Evolutionary conservation across 1,140 invertebrate genomes (phyloP).

Genomic region (Lepidurus packardi): DNA sequence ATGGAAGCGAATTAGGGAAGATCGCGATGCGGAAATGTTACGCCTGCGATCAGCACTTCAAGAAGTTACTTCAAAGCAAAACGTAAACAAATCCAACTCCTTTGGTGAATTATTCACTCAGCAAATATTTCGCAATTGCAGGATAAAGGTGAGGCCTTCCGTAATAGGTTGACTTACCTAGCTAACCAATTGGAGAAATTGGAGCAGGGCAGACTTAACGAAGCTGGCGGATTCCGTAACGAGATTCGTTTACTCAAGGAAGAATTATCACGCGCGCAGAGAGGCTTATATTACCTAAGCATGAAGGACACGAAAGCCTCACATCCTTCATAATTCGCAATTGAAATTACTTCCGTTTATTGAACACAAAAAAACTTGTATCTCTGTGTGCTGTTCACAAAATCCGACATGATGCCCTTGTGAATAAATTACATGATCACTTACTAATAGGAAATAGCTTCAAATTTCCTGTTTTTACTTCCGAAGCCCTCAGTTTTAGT

Average conservation of each 20-base stretch:
- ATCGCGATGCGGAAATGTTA: neutral
- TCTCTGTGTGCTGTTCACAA: neutral
- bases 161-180: neutral
- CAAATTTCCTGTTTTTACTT: neutral
- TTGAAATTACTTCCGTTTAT: constrained; percentile 16
- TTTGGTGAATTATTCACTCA: neutral
- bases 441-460: neutral
- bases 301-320: constrained; percentile 17
- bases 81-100: too few species aligned
- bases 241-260: constrained; percentile 23
- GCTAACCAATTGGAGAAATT: constrained; percentile 13
- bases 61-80: neutral
- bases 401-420: neutral
- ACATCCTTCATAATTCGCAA: neutral
- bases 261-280: constrained; percentile 23
- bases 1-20: neutral
- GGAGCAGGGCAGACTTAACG: constrained; percentile 23
- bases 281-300: constrained; percentile 25
- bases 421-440: neutral
- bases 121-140: neutral
- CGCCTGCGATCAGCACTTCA: neutral
- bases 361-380: neutral
- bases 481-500: neutral
- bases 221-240: constrained; percentile 23
- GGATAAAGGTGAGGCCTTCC: neutral